Base-by-base conservation (phyloP, 2,888 invertebrate genomes). In the Apomyelois bistriatella region DNA sequence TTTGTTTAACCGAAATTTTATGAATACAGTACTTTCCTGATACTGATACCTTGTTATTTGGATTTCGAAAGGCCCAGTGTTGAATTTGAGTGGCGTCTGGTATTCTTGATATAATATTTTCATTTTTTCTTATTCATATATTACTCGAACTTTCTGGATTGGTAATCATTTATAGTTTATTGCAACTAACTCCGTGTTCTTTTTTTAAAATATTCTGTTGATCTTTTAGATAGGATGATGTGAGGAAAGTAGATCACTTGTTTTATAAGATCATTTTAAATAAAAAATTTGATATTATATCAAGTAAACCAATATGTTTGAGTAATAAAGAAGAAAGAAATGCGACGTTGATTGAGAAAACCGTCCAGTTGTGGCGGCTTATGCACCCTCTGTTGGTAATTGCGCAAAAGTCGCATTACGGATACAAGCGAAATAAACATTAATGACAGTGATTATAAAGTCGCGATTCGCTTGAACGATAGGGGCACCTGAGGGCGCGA, bases 281-380 rank as follows among this genome's bases (percentile, higher is more conserved):
- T n/a, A n/a, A n/a, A 32, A 30, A n/a, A 53, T 55, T 55, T 54
- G 55, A 60, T 56, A 65, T 68, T 64, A 53, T 55, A 66, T 58
- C 60, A 65, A 62, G 64, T 61, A 56, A 61, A 57, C 54, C 53
- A 41, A 57, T 58, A 55, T 52, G 56, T 58, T 52, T 41, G 54
- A 52, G 50, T 49, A 56, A 38, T 43, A 52, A 58, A 55, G 52
- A 36, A 58, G 64, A 65, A 66, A 61, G 80, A 78, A 76, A 83
- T 77, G 84, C 81, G 82, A 83, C 75, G 81, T 81, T 81, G 84
- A 84, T 82, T 80, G 82, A 87, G 79, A 80, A 81, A 82, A 86
- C 89, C 89, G 89, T 89, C 89, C 89, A 89, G 74, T 78, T 79
- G 85, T 79, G 88, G 85, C 87, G 88, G 87, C 82, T 82, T 83